phyloP scores from a whole-genome alignment of 2,113 vertebrate species.

The Polyodon spathula region DNA sequence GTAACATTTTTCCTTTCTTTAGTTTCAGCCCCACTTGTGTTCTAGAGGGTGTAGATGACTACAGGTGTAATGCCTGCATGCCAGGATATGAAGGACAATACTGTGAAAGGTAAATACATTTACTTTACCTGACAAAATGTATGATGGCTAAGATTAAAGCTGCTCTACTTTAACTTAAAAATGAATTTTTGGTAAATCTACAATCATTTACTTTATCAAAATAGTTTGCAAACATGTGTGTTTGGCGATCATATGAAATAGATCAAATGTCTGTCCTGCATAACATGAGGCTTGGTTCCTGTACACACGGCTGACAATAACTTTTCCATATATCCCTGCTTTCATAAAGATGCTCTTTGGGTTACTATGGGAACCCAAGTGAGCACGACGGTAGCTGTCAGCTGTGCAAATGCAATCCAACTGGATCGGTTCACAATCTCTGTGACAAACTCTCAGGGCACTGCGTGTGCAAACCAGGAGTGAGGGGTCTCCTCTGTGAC shows the following conservation, averaged over 20 bases:
- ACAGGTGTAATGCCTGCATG: conserved; percentile 71
- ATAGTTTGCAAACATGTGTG: no score
- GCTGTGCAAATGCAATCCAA: conserved; percentile 57
- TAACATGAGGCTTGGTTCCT: neutral
- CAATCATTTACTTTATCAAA: no score
- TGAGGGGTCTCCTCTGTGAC: conserved; percentile 69
- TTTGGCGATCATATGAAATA: no score
- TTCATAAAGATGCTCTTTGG: conserved; percentile 66
- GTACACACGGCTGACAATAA: neutral
- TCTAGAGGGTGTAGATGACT: conserved; percentile 57
- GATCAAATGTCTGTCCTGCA: no score
- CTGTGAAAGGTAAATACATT: conserved; percentile 71
- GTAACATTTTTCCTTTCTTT: conserved; percentile 24
- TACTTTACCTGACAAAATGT: neutral
- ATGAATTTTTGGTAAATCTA: no score
- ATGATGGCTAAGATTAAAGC: neutral
- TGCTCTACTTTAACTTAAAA: neutral
- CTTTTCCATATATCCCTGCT: neutral
- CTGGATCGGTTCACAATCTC: conserved; percentile 53
- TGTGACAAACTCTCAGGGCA: conserved; percentile 65
- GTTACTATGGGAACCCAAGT: conserved; percentile 73
- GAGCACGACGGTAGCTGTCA: conserved; percentile 50
- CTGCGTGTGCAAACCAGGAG: conserved; percentile 71
- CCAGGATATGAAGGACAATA: conserved; percentile 77
- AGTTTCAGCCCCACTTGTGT: conserved; percentile 86